These are phyloP conservation scores for Mormyrus hasselquistii DNA, from an alignment of 2,797 vertebrate genomes.

Conservation along the genomic window DNA sequence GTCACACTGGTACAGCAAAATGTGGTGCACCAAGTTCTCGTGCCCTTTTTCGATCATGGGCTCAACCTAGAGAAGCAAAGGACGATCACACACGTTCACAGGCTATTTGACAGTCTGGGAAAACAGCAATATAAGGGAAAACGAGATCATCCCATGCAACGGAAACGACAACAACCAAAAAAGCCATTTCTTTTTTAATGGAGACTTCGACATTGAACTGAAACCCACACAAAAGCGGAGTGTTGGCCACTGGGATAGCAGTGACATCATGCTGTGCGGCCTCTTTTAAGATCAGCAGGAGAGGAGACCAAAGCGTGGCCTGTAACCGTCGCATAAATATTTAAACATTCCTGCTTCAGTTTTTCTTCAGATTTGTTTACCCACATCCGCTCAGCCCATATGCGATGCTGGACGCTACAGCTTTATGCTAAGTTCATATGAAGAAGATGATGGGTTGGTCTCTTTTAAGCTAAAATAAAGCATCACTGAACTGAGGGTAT, in stretches of 20 bases:
- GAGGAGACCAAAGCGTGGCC: constrained; percentile 32
- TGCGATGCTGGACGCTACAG: constrained; percentile 21
- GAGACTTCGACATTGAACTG: constrained; percentile 29
- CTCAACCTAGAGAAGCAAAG: constrained; percentile 57
- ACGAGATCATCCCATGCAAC: not conserved
- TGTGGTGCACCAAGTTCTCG: constrained; percentile 74
- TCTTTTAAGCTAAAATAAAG: constrained; percentile 9
- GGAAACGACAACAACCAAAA: not conserved
- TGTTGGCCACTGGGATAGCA: constrained; percentile 30
- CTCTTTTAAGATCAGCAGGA: constrained; percentile 34
- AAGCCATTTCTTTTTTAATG: constrained; percentile 28
- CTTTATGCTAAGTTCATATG: constrained; percentile 13
- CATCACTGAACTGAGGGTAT: not conserved
- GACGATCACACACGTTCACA: not conserved
- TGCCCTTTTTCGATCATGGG: constrained; percentile 74
- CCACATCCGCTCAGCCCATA: constrained; percentile 23
- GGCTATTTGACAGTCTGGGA: not conserved
- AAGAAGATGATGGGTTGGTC: not conserved
- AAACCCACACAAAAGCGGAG: constrained; percentile 38
- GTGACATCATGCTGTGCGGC: constrained; percentile 31
- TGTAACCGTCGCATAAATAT: constrained; percentile 38
- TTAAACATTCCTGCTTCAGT: constrained; percentile 36
- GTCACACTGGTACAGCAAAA: constrained; percentile 76
- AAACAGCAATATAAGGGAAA: not conserved
- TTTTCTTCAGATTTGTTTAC: constrained; percentile 24